Conservation (phyloP, 2,113 vertebrate species). For the Chinchilla lanigera region DNA sequence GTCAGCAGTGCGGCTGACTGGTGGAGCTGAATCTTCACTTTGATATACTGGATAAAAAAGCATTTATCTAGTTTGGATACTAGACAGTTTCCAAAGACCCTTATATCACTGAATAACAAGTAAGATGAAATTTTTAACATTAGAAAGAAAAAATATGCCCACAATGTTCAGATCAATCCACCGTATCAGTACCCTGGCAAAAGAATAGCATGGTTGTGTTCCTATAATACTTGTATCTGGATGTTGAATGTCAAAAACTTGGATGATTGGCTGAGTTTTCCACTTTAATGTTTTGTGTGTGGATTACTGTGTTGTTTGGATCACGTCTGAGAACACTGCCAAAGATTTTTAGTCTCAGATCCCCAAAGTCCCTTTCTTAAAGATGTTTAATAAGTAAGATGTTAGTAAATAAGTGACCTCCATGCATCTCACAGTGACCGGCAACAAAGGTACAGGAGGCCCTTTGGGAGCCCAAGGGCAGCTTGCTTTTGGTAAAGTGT, state of each 20-base stretch:
- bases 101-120: background rate
- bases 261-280: constrained; percentile 18
- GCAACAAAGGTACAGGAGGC: background rate
- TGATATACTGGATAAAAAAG: background rate
- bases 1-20: background rate
- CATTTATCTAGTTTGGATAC: background rate
- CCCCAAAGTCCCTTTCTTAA: background rate
- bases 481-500: constrained; percentile 26
- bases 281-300: background rate
- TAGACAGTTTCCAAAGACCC: background rate
- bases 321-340: background rate
- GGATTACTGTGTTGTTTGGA: background rate
- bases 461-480: background rate
- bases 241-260: constrained; percentile 58
- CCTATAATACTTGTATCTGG: background rate
- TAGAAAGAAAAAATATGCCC: background rate
- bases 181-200: background rate
- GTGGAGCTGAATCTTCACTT: background rate
- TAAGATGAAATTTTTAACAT: constrained; percentile 27
- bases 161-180: background rate
- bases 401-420: background rate
- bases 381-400: background rate
- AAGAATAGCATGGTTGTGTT: background rate
- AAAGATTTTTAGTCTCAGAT: background rate
- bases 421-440: background rate